Base-by-base conservation (phyloP, 2,797 vertebrate genomes). In the Otolemur crassicaudatus region DNA sequence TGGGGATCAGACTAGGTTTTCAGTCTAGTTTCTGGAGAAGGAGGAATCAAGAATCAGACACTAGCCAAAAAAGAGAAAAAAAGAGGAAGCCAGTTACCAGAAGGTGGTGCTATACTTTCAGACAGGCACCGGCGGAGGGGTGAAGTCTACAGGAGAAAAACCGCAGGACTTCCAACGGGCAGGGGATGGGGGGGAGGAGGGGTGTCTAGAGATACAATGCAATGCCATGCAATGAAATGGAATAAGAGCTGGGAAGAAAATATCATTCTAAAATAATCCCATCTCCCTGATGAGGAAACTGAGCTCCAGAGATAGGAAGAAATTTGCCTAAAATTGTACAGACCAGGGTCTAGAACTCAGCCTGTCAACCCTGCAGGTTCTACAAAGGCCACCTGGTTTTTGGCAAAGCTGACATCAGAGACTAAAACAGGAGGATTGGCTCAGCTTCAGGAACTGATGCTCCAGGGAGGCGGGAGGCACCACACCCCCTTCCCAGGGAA, bases 31-130 rank as follows among this genome's bases (percentile, higher is more conserved):
- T 87, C 49, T 53, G 5, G 60, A 83, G 81, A 95, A 93, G 69
- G 67, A 96, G 49, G 63, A 97, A 87, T 94, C 94, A 60, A 83
- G 93, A 87, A 96, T 61, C 87, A 95, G 83, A 95, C 77, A 69
- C 2, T 37, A 67, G 17, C 58, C 92, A 23, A 34, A 84, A 3
- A 11, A 37, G 31, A 37, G 19, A 61, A 29, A 81, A 91, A 63
- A 69, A 95, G 27, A 96, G 91, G 87, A 34, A 96, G 25, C 83
- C 85, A 37, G 27, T 85, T 94, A 89, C 98, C 98, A 99, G 98
- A 98, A 98, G 98, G 98, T 98, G 98, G 98, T 97, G 97, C 98
- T 98, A 83, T 93, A 75, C 98, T 96, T 98, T 98, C 98, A 98
- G 98, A 89, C 72, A 98, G 94, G 95, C 65, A 67, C 97, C 10